Evolutionary conservation across 2,113 vertebrate genomes (phyloP), one percentile per base, ranked within the genome.

Genomic region (Callipepla californica): DNA sequence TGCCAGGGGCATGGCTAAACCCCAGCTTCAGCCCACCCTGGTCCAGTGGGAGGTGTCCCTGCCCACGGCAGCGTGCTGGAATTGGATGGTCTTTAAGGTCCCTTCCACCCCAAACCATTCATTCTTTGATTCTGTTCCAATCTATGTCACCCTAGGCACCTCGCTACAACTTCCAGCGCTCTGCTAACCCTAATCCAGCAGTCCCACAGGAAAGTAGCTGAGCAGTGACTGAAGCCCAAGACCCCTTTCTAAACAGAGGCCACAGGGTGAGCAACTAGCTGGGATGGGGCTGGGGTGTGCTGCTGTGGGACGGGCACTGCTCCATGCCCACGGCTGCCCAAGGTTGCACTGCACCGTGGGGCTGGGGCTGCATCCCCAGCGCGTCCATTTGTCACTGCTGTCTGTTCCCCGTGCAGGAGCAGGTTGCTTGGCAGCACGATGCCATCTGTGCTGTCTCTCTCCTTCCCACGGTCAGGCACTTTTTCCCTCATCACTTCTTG

Each of bases 361-460:
- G 61, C n/a, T 7, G 2, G 59, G 80, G 55, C 66, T 9, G 6
- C 38, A 70, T 68, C 59, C 72, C 23, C 73, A 1, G 42, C 7
- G 45, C 15, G 80, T 67, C 89, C 90, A 17, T 72, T 92, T 50
- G 79, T 51, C 66, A 34, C 70, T 68, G 75, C 92, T 94, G 91
- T 57, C 93, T 91, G 95, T 61, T 93, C 67, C 83, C 42, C 1
- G 62, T 47, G 6, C 73, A 23, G 84, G 47, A 93, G 93, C 95
- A 96, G 90, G 88, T 13, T 97, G 95, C 91, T 95, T 4, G 4
- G 96, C 95, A 96, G 95, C 96, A 65, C 5, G 91, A 80, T 95
- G 94, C 97, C 96, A 97, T 97, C 96, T 96, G 97, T 91, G 96
- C 91, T 3, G 94, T 95, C 94, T 96, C 93, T 95, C 96, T 95